Evolutionary conservation across 2,113 vertebrate genomes (phyloP), one percentile per base, ranked within the genome.

Genomic region (Phyllostomus hastatus): DNA sequence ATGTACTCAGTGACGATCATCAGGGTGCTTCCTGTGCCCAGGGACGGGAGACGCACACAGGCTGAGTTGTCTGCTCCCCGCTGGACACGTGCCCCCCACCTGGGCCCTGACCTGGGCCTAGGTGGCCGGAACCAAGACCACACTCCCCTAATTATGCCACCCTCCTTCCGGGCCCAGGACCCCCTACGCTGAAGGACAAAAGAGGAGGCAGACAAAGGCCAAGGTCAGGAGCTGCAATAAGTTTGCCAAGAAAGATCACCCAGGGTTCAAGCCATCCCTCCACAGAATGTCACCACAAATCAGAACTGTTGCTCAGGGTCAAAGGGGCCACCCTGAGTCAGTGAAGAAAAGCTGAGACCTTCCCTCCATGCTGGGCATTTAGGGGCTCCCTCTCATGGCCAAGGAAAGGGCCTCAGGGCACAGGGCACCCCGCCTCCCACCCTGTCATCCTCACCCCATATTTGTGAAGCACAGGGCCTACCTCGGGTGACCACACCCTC

Each of bases 401-500:
- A 7, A 72, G 16, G 38, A 9, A 67, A 67, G 69, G 28, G 26
- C 17, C 72, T 46, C 5, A 11, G 35, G 28, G 43, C 22, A 1
- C 43, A 61, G 24, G 7, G 43, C 48, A 70, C 54, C 26, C 59
- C 10, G 19, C n/a, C 61, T 43, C 24, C 66, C 8, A 4, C 43
- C 17, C 15, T 0, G 0, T 2, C 22, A 12, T 28, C 33, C 2
- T 35, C 43, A 24, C 17, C 26, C 69, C 6, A 0, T 3, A 2
- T 24, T 0, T 14, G 24, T 1, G 9, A 26, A n/a, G 57, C n/a
- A 1, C 11, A 0, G 0, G n/a, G 46, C 90, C 96, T 92, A 99
- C 99, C 99, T 97, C 99, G 98, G 96, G 99, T 99, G 98, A 99
- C 98, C 43, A 99, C 99, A 0, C 99, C 99, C 95, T 99, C 99